phyloP scores from a whole-genome alignment of 2,113 vertebrate species.

The Coturnix japonica region DNA sequence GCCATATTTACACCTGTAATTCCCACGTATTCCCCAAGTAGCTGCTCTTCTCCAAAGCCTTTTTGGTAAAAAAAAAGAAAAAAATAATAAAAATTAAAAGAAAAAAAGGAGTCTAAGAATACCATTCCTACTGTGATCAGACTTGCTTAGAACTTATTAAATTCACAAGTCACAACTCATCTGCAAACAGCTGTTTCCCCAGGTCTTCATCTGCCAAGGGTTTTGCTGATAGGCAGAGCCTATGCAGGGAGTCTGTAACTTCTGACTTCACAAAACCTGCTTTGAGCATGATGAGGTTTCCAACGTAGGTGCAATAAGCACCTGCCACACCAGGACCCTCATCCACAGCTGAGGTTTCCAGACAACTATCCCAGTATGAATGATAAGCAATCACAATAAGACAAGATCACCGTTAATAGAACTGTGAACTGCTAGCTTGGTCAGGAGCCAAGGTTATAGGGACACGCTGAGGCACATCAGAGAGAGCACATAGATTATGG shows the following conservation, averaged over 20 bases:
- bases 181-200: not conserved
- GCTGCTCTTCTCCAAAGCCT: not conserved
- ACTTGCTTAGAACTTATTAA: not conserved
- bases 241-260: not conserved
- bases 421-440: not conserved
- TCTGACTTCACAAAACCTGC: not conserved
- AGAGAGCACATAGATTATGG: conserved; percentile 6
- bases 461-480: not conserved
- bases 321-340: not conserved
- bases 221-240: not conserved
- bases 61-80: not conserved
- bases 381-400: not conserved
- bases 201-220: not conserved
- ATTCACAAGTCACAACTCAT: not conserved
- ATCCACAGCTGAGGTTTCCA: not conserved
- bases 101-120: not conserved
- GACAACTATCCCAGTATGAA: not conserved
- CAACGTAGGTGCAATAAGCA: not conserved
- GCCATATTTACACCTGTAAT: not conserved
- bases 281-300: not conserved
- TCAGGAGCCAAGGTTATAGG: conserved; percentile 16
- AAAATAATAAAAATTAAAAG: not conserved
- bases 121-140: not conserved
- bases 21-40: not conserved
- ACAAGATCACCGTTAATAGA: not conserved